Evolutionary conservation across 2,113 vertebrate genomes (phyloP).

Genomic region (Paracyprichromis sp.): DNA sequence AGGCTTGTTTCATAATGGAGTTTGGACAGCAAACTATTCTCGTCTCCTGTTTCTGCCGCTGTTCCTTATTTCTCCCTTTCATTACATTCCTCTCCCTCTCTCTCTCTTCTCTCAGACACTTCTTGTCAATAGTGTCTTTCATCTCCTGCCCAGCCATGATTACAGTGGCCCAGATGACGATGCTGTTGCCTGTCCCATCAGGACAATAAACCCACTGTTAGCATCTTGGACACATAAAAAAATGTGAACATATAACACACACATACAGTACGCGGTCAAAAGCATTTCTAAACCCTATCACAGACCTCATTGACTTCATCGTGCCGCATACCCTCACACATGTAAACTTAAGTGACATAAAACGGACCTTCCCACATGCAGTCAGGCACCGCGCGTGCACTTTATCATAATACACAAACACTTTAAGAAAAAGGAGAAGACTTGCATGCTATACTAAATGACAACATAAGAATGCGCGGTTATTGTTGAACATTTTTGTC

Average conservation of each 20-base stretch:
- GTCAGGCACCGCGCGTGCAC: background rate
- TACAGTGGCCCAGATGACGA: conserved; percentile 58
- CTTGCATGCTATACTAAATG: background rate
- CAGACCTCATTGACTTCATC: background rate
- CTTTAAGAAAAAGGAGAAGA: background rate
- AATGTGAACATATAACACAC: background rate
- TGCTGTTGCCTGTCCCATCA: conserved; percentile 32
- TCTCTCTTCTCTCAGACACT: conserved; percentile 13
- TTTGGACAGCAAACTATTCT: conserved; percentile 35
- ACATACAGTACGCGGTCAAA: background rate
- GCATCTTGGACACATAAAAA: background rate
- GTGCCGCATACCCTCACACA: background rate
- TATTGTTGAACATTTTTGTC: conserved; percentile 21
- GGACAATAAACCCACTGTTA: conserved; percentile 64
- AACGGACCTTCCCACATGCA: background rate
- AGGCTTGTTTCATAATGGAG: conserved; percentile 29
- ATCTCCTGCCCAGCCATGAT: conserved; percentile 53
- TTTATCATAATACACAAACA: background rate
- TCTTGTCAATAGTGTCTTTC: conserved; percentile 62
- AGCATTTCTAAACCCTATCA: background rate
- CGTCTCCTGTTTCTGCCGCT: conserved; percentile 5
- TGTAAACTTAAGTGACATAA: background rate
- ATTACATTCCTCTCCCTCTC: conserved; percentile 7
- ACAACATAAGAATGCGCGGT: background rate
- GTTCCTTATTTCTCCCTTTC: conserved; percentile 23